Base-by-base conservation (phyloP, 1,140 invertebrate genomes). In the Doryteuthis pealeii region DNA sequence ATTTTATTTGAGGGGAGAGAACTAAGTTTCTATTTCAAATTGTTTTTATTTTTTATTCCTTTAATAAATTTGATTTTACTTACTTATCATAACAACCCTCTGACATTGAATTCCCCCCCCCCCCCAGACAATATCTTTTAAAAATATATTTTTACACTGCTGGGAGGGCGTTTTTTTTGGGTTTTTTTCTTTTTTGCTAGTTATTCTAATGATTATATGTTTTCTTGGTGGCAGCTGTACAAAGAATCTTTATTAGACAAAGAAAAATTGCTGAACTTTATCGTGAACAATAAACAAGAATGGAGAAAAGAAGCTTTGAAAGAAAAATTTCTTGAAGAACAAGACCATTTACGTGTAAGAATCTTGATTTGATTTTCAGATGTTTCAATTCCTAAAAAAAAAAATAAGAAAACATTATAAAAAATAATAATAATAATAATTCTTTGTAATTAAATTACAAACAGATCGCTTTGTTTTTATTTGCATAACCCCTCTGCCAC, bases 281-380 rank as follows among this genome's bases (percentile, higher is more conserved):
- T 62, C 6, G 5, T 22, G 18, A n/a, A 62, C 54, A 62, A 62
- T 1, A 76, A 76, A 58, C 70, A 77, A 26, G 70, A 79, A 72
- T 79, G 81, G 76, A 82, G 76, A 66, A 77, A 76, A 18, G 79
- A 82, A 32, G 74, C 79, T n/a, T 35, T 85, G 8, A 79, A 79
- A 71, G 82, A 83, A 15, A 83, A 83, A 78, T 73, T 85, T 15
- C 78, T 79, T 26, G 78, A 85, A 68, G 85, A 85, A 76, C 83
- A 85, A 66, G 83, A 86, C 62, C 78, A 81, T 69, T 79, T 86
- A 10, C 80, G 82, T 78, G 85, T 86, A 76, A 80, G 80, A 74
- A 15, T 40, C 12, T 68, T n/a, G 71, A 31, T n/a, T 30, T 66
- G 2, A n/a, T n/a, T 12, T 22, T 12, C 12, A n/a, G 28, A 67